A percentile compares a stretch with the other conserved stretches of the same genome.
phyloP scores from a whole-genome alignment of 2,797 vertebrate genomes.

The Oreochromis grahami region DNA sequence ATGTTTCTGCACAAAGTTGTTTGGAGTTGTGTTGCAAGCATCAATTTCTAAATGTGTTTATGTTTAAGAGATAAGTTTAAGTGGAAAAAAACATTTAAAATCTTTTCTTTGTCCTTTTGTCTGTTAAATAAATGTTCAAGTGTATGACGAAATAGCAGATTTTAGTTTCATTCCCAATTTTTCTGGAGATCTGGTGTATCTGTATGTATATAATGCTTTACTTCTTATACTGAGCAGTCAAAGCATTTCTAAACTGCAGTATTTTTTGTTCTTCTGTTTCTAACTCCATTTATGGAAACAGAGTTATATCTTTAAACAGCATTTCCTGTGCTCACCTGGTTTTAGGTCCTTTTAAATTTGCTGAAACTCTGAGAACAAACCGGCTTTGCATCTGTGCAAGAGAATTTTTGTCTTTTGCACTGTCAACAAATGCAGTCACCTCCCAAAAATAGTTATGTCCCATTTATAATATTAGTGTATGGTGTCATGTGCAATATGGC shows the following conservation, averaged over 20 bases:
- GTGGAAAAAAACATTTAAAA: neutral
- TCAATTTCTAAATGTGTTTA: neutral
- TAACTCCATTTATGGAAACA: neutral
- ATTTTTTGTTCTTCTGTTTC: neutral
- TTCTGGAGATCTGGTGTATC: neutral
- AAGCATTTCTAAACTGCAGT: neutral
- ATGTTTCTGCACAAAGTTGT: neutral
- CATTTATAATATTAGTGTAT: neutral
- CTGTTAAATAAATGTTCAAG: neutral
- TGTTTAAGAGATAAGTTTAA: neutral
- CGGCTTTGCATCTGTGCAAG: neutral
- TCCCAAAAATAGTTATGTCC: neutral
- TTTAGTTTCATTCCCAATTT: neutral
- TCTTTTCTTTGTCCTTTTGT: neutral
- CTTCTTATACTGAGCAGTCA: neutral
- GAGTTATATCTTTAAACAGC: neutral
- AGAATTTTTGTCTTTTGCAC: neutral
- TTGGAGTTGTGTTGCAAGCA: neutral
- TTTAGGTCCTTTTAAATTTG: neutral
- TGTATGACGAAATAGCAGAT: fast-evolving
- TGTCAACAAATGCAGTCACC: neutral
- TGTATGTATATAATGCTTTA: neutral
- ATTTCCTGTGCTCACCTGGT: neutral
- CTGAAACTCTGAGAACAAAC: neutral
- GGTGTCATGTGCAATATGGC: neutral